Base-by-base conservation (phyloP, 2,113 vertebrate genomes). In the Indicator maculatus region DNA sequence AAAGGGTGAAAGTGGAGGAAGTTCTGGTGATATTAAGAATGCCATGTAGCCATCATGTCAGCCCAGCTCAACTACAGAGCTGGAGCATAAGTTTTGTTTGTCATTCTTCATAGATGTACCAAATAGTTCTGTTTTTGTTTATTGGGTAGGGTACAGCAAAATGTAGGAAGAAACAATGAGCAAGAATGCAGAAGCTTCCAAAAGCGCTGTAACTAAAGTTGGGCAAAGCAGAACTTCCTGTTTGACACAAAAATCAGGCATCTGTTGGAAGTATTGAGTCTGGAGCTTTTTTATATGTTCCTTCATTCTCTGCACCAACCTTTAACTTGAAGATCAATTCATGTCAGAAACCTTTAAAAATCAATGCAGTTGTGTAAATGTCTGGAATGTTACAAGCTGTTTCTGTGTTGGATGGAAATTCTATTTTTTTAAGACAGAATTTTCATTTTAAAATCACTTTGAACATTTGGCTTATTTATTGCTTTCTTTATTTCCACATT, bases 381-480 rank as follows among this genome's bases (percentile, higher is more conserved):
- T 85, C 66, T 81, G 76, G 66, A 91, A 88, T 0, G 2, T 91
- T 91, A 65, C 20, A 28, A 41, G 77, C 65, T 94, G 39, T 93
- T 95, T 95, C 81, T 96, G 59, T 88, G 73, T 92, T 94, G 78
- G 95, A 93, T 98, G 93, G 94, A 95, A 91, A 89, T 90, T 97
- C 93, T 97, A 78, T 96, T 97, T 96, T 94, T 97, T 82, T 96
- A 96, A 95, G 95, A 96, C 95, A 98, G 93, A 97, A 94, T 95
- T 97, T 98, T 98, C 97, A 96, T 97, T 97, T 97, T 96, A 96
- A 95, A 83, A 59, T 93, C 94, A 93, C 94, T 95, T 95, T 97
- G 95, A 98, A 98, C 97, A 96, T 97, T 98, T 98, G 97, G 97
- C 98, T 98, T 98, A 98, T 98, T 97, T 98, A 97, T 97, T 98